Evolutionary conservation across 2,113 vertebrate genomes (phyloP).

Genomic region (Bubalus kerabau): DNA sequence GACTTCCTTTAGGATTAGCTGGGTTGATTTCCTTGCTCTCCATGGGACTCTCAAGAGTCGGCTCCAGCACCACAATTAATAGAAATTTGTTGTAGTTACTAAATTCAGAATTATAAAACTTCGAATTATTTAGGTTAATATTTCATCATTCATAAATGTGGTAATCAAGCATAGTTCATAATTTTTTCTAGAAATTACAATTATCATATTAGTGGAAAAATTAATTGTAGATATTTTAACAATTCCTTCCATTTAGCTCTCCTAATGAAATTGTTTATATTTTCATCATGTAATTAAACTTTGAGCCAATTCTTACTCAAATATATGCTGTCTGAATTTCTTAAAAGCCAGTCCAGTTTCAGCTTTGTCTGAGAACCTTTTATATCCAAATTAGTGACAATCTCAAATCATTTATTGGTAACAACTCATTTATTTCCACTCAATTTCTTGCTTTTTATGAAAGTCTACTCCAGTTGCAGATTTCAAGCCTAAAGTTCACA

Average conservation of each 20-base stretch:
- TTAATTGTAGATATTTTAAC: neutral
- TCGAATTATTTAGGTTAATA: neutral
- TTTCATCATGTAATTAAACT: neutral
- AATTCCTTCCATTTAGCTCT: neutral
- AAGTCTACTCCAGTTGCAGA: neutral
- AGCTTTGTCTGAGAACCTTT: neutral
- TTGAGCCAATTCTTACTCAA: neutral
- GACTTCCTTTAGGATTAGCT: neutral
- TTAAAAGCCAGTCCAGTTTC: constrained; percentile 3
- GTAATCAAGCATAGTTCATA: neutral
- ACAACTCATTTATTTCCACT: constrained; percentile 17
- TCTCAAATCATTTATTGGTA: neutral
- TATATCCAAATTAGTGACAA: neutral
- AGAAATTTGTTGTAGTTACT: neutral
- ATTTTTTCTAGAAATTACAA: neutral
- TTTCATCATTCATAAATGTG: neutral
- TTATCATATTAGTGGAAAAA: neutral
- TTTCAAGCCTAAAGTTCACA: constrained; percentile 7
- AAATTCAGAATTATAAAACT: neutral
- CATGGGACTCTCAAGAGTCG: neutral
- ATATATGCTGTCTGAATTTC: neutral
- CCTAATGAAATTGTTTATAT: neutral
- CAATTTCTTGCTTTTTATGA: constrained; percentile 17
- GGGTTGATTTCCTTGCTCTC: neutral
- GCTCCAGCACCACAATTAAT: neutral